Base-by-base conservation (phyloP, 2,797 vertebrate species). In the Melanotaenia maccullochi region DNA sequence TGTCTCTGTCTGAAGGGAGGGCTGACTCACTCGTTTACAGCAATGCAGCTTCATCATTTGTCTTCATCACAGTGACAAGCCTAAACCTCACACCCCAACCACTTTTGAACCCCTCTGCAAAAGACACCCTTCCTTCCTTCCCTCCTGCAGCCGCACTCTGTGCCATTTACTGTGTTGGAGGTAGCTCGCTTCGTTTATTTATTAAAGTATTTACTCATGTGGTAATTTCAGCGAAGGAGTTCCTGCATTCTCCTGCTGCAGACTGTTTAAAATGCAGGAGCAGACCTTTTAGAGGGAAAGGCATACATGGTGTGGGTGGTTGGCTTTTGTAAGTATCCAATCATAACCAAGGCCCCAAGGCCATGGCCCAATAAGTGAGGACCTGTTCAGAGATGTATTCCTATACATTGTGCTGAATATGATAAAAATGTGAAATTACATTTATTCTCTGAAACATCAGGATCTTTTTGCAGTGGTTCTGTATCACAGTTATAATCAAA, bases 11-110 rank as follows among this genome's bases (percentile, higher is more conserved):
- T 75, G 75, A 84, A 69, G 71, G 76, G 85, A 86, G 73, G 89
- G 84, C 87, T 91, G 86, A 92, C 77, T 93, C 92, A 88, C 86
- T 81, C 79, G 65, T 90, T 91, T 87, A 91, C 90, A 92, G 89
- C 88, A 91, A 81, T 88, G 87, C 87, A 91, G 90, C 87, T 84
- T 90, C 85, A 87, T 87, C 85, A 90, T 92, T 81, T 79, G 80
- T 91, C 90, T 88, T 89, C 83, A 89, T 90, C 83, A 81, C 78
- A 14, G 40, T 85, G 85, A 90, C 81, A 81, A 78, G 61, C 68
- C 38, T 75, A 68, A 54, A 3, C 58, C 66, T 35, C 49, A 58
- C 20, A 38, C 51, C 11, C 57, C 22, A 20, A 20, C 42, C 71
- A 72, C 52, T n/a, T n/a, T 60, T 52, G 57, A 65, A 49, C 36